Evolutionary conservation across 2,797 vertebrate genomes (phyloP).

Genomic region (Trachops cirrhosus): DNA sequence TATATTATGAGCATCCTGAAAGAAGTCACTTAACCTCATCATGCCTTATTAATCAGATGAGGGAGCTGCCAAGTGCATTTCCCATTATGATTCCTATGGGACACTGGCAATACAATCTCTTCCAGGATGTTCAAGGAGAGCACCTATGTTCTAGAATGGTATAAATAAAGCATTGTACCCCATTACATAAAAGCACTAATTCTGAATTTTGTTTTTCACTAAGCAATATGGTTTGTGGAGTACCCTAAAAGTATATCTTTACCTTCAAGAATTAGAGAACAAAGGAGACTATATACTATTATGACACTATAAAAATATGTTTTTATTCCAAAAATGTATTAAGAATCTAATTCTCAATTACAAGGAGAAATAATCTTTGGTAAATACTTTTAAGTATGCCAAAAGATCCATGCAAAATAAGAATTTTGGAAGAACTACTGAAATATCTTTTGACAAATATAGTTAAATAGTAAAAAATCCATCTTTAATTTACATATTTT

Average conservation of each 20-base stretch:
- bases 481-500: neutral
- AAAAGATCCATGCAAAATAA: neutral
- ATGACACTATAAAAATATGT: neutral
- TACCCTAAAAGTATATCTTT: neutral
- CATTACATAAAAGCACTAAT: neutral
- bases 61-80: neutral
- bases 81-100: neutral
- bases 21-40: constrained; percentile 16
- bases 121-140: neutral
- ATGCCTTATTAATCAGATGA: constrained; percentile 44
- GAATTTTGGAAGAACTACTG: neutral
- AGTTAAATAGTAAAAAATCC: neutral
- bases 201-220: neutral
- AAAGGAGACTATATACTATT: neutral
- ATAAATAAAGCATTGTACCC: neutral
- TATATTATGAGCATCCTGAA: neutral
- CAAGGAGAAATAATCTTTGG: neutral
- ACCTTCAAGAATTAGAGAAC: neutral
- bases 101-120: neutral
- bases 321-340: neutral
- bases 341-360: neutral
- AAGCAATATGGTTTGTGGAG: neutral
- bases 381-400: neutral
- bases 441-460: neutral
- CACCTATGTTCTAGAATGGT: neutral